Evolutionary conservation across 2,113 vertebrate species (phyloP), one percentile per base, ranked within the genome.

Genomic region (Furnarius figulus): DNA sequence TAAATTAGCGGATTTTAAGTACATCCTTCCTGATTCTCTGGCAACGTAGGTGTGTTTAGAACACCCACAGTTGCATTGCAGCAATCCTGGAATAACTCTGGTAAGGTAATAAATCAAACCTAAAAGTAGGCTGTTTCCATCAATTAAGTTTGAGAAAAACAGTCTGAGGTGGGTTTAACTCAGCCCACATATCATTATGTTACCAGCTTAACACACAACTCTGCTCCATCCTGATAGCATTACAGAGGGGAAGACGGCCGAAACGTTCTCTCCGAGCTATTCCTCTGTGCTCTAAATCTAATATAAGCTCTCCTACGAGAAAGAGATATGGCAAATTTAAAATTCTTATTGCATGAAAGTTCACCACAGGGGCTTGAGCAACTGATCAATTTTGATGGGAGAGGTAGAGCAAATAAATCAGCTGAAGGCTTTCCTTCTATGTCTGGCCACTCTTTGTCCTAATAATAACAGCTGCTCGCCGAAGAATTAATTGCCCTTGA

Each of bases 1-100:
- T 96, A 98, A 98, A 98, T 98, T 97, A 98, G 96, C 93, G 95
- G 98, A 96, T 97, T 96, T 98, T 93, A 93, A 98, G 96, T 96
- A 97, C 93, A 97, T 98, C 96, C 97, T 98, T 98, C 98, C 97
- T 98, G 97, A 97, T 97, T 97, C 75, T 87, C 74, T 93, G 96
- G 92, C 93, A 88, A 77, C 10, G 95, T 97, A 97, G 97, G 97
- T 91, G 97, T 96, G 78, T 87, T 94, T 88, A 92, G 75, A 97
- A 97, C 95, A 96, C 96, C 97, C 97, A 96, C 96, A 93, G 97
- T 94, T 97, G 96, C 96, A 89, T 19, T 95, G 96, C 93, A 75
- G 92, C 95, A 91, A 35, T 85, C 96, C 96, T 93, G 94, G 94
- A 96, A 97, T 58, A 96, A 87, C 85, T 93, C 50, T 84, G 58